Percentiles rank a stretch among this genome's conserved stretches.
Evolutionary conservation across 2,797 vertebrate species (phyloP).

Genomic region (Ctenosaura bakeri): DNA sequence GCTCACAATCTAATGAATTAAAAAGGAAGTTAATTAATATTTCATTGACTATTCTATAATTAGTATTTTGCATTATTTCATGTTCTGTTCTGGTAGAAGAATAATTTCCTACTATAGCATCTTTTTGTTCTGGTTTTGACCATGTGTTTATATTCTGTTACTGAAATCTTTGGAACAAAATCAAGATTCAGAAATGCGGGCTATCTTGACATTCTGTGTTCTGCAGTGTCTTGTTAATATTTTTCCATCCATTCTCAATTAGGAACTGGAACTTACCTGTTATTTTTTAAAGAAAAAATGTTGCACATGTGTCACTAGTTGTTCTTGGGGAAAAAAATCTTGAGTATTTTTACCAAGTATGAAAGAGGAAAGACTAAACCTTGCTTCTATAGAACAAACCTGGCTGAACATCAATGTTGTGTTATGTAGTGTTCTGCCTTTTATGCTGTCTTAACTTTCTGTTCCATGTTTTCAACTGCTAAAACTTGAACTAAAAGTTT

Average conservation of each 20-base stretch:
- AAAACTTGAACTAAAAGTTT: constrained; percentile 7
- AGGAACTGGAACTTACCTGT: neutral
- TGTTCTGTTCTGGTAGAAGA: constrained; percentile 10
- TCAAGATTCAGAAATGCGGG: constrained; percentile 24
- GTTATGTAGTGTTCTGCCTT: neutral
- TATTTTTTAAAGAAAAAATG: neutral
- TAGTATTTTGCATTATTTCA: constrained; percentile 1
- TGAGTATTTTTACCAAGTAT: neutral
- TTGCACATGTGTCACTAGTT: neutral
- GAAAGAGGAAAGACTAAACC: neutral
- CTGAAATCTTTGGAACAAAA: constrained; percentile 25
- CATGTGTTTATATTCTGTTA: constrained; percentile 5
- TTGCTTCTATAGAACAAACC: neutral
- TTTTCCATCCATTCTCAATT: neutral
- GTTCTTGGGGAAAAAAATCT: neutral
- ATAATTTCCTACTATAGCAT: constrained; percentile 46
- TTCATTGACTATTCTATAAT: constrained; percentile 4
- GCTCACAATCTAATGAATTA: neutral
- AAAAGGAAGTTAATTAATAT: neutral
- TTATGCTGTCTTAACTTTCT: neutral
- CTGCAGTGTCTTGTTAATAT: neutral
- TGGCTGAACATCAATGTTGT: neutral
- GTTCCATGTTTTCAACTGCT: neutral
- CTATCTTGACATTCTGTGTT: neutral
- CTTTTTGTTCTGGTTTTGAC: constrained; percentile 25